Evolutionary conservation across 2,113 vertebrate genomes (phyloP).

Genomic region (Mobula hypostoma): DNA sequence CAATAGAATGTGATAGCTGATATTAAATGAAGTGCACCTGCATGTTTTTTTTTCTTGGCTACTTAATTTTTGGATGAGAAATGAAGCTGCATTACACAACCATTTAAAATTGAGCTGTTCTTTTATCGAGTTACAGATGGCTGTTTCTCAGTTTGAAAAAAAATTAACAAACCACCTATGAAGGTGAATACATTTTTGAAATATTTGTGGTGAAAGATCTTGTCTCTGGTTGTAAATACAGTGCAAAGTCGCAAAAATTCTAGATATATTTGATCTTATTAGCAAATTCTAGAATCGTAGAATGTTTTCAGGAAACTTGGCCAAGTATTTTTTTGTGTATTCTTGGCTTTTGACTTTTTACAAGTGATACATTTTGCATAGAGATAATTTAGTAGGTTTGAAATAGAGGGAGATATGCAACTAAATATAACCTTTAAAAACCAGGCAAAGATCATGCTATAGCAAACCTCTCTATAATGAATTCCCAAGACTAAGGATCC

Average conservation of each 20-base stretch:
- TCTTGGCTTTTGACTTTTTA: background rate
- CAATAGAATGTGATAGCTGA: constrained; percentile 3
- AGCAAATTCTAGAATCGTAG: background rate
- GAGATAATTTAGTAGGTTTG: background rate
- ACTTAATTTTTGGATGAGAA: background rate
- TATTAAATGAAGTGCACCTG: constrained; percentile 20
- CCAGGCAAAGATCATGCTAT: background rate
- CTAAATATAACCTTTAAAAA: background rate
- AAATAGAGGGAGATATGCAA: background rate
- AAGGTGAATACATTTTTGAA: background rate
- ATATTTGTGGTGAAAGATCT: background rate
- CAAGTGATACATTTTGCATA: background rate
- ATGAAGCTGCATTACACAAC: background rate
- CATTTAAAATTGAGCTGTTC: constrained; percentile 10
- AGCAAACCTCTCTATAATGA: background rate
- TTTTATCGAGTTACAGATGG: background rate
- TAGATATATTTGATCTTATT: background rate
- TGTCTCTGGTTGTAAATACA: background rate
- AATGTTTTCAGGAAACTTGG: background rate
- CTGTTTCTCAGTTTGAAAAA: background rate
- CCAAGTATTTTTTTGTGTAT: background rate
- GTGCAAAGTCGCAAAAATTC: background rate
- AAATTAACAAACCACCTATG: background rate
- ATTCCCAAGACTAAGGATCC: background rate
- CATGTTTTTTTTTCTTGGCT: background rate